These are phyloP conservation scores for Lepidotrigona ventralis DNA, from an alignment of 1,140 invertebrate species.

Conservation along the genomic window DNA sequence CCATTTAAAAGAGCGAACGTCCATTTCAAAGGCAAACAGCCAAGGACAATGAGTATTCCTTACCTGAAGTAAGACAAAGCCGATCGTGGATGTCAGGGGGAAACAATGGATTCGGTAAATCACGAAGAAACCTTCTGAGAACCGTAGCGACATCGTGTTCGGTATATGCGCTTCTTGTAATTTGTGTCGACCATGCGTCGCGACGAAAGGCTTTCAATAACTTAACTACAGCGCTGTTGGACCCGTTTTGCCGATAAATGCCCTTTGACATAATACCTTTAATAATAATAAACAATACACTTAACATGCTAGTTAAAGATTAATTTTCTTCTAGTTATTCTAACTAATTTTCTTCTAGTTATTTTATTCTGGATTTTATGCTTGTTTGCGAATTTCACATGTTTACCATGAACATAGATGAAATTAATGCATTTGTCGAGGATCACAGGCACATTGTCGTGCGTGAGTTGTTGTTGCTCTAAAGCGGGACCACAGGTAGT, in stretches of 20 bases:
- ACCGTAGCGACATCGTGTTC: slow-evolving; percentile 93
- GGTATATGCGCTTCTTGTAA: slow-evolving; percentile 86
- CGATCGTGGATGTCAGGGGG: slow-evolving; percentile 80
- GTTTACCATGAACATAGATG: slow-evolving; percentile 89
- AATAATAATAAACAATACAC: not conserved
- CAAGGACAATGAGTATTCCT: slow-evolving; percentile 16
- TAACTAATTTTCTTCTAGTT: too few species aligned
- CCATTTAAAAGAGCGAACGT: not conserved
- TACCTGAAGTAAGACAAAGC: slow-evolving; percentile 76
- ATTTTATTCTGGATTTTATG: not conserved
- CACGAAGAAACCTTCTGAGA: slow-evolving; percentile 91
- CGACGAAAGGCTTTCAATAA: slow-evolving; percentile 87
- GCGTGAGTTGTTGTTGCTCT: slow-evolving; percentile 91
- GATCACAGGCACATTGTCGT: slow-evolving; percentile 92
- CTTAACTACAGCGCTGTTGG: slow-evolving; percentile 86
- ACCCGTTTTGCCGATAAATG: slow-evolving; percentile 91
- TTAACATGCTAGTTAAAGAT: not conserved
- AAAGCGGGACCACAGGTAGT: slow-evolving; percentile 88
- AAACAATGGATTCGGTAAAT: slow-evolving; percentile 87
- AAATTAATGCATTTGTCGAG: slow-evolving; percentile 95
- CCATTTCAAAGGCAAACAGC: not conserved
- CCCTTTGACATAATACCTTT: slow-evolving; percentile 90
- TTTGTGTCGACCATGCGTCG: slow-evolving; percentile 91
- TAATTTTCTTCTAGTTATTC: not conserved
- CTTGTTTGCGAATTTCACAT: slow-evolving; percentile 11